Percentiles rank a stretch among this genome's conserved stretches.
These are phyloP conservation scores for Rhagonycha fulva DNA, from an alignment of 2,888 invertebrate genomes.

Conservation along the genomic window DNA sequence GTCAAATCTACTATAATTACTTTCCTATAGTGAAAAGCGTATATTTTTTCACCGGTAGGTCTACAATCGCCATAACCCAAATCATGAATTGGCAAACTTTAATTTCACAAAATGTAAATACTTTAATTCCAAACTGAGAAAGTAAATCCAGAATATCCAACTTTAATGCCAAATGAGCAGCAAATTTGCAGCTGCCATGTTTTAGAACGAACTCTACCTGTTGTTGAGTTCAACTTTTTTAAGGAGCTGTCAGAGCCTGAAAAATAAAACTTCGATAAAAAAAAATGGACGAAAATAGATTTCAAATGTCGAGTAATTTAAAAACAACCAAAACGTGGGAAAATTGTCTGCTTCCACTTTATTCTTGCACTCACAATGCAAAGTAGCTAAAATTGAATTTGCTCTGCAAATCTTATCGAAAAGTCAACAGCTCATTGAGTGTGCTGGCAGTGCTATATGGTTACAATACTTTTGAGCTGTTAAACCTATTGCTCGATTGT, in stretches of 20 bases:
- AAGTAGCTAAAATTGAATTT: neutral
- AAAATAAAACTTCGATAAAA: too few relatives aligned
- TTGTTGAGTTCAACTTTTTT: neutral
- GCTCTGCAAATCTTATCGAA: neutral
- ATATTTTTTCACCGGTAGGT: too few relatives aligned
- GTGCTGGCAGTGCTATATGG: neutral
- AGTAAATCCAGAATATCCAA: too few relatives aligned
- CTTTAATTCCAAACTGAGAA: too few relatives aligned
- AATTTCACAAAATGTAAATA: too few relatives aligned
- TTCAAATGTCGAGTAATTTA: neutral
- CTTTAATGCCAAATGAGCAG: too few relatives aligned
- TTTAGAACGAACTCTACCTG: neutral
- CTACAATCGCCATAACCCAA: too few relatives aligned
- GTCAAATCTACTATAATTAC: too few relatives aligned
- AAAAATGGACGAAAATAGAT: neutral
- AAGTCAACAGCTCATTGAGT: neutral
- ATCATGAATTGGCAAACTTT: too few relatives aligned
- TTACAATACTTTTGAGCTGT: neutral
- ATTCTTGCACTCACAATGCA: neutral
- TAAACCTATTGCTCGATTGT: neutral
- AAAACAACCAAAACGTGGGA: neutral
- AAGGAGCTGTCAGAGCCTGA: neutral
- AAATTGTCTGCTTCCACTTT: neutral
- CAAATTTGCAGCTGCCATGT: neutral
- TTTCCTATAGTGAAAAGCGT: too few relatives aligned